Base-by-base conservation (phyloP, 2,888 invertebrate genomes). In the Neoascia interrupta region DNA sequence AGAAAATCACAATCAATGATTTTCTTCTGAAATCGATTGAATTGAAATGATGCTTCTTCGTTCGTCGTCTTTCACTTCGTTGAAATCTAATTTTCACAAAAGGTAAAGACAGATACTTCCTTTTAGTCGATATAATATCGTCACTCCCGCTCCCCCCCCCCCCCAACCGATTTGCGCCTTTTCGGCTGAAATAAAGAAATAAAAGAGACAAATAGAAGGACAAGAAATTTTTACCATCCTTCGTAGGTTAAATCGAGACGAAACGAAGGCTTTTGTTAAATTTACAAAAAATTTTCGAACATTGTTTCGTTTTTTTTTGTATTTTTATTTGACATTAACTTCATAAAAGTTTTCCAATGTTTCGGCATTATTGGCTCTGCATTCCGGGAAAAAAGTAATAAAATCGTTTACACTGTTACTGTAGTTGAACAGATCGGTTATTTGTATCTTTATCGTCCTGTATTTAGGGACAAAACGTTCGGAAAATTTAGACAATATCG, bases 1-100 rank as follows among this genome's bases (percentile, higher is more conserved):
- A 47, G 19, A 18, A 53, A 70, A 63, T 54, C 54, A 53, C 36
- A 53, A 70, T 69, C 61, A 43, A 69, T 43, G 45, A 31, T 51
- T 53, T 21, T 8, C n/a, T n/a, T n/a, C 15, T 2, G 63, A 70
- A 54, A 63, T 70, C 63, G 70, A 72, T 72, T 23, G 31, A 45
- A 70, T 43, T 37, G 53, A 61, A 37, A 28, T 28, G 28, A 28
- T 31, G 28, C 5, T 28, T n/a, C 8, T 23, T 43, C 28, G n/a
- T 28, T 16, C 10, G 5, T 15, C n/a, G n/a, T n/a, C 15, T 4
- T 19, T 37, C 16, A n/a, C 37, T 54, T 43, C 13, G 21, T n/a
- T 15, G 15, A 34, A 43, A 58, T 43, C 21, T 21, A 43, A 43
- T 58, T 43, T 34, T 21, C 31, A 34, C 31, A 58, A 31, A 31